A percentile compares a stretch with the other conserved stretches of the same genome.
Conservation (phyloP, 2,888 invertebrate species). For the Eupithecia vulgata region DNA sequence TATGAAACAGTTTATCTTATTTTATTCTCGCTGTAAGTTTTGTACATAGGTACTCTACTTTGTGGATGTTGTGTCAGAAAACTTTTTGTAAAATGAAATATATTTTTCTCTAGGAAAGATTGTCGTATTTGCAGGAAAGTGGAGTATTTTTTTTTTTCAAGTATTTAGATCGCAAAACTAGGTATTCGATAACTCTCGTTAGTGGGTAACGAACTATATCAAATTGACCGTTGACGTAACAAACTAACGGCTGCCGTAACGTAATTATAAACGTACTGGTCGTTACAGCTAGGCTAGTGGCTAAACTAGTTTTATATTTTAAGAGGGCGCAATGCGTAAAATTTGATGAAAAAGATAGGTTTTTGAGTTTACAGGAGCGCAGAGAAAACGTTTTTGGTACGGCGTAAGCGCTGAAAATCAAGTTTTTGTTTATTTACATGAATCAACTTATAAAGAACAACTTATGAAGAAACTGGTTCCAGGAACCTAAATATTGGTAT, state of each 20-base stretch:
- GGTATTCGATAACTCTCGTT: not conserved
- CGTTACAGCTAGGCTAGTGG: conserved; percentile 5
- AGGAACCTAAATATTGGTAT: too few species aligned
- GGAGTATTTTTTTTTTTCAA: not conserved
- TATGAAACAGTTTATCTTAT: conserved; percentile 73
- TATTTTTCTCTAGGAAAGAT: not conserved
- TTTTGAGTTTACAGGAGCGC: too few species aligned
- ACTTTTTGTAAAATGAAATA: not conserved
- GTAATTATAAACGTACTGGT: not conserved
- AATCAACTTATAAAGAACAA: too few species aligned
- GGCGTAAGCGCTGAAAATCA: too few species aligned
- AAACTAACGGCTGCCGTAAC: conserved; percentile 1
- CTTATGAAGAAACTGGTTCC: too few species aligned
- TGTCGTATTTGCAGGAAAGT: too few species aligned
- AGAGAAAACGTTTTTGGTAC: too few species aligned
- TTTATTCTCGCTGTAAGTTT: conserved; percentile 45
- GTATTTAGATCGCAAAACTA: not conserved
- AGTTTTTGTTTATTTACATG: too few species aligned
- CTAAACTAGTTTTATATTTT: not conserved
- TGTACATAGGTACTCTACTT: not conserved
- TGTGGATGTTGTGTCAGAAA: not conserved
- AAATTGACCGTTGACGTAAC: not conserved
- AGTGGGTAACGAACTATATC: not conserved
- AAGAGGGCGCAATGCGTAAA: too few species aligned
- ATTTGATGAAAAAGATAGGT: too few species aligned